Conservation (phyloP, 2,797 vertebrate species). For the Xiphorhynchus erythropygius region DNA sequence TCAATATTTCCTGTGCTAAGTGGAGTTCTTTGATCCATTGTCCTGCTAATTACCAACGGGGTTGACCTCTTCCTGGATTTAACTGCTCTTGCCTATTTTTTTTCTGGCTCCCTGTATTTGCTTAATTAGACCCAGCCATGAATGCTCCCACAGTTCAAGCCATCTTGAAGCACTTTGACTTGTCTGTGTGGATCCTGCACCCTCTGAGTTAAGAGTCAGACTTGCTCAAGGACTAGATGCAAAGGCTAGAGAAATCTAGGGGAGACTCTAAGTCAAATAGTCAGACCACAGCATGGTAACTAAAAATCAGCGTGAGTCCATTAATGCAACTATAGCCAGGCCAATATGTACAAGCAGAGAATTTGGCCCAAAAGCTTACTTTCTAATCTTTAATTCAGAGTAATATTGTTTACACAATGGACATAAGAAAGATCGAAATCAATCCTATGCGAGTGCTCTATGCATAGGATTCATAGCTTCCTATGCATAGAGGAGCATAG, state of each 20-base stretch:
- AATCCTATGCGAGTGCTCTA: background rate
- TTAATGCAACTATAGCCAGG: background rate
- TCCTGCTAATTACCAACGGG: conserved; percentile 22
- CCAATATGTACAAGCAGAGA: background rate
- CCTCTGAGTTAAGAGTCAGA: background rate
- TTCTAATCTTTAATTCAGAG: background rate
- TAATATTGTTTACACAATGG: background rate
- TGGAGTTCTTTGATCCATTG: conserved; percentile 63
- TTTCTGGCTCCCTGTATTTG: conserved; percentile 43
- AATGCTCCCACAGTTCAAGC: conserved; percentile 38
- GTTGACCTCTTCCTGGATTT: conserved; percentile 60
- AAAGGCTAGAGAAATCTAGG: background rate
- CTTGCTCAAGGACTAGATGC: background rate
- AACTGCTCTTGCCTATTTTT: conserved; percentile 39
- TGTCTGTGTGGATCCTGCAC: background rate
- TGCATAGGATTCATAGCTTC: too few species aligned
- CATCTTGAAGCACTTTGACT: background rate
- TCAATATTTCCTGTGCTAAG: conserved; percentile 60
- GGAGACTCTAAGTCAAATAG: background rate
- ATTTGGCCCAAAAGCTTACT: background rate
- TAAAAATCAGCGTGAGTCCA: background rate
- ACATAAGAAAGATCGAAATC: background rate
- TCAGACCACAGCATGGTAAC: background rate
- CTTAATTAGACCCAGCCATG: conserved; percentile 55
- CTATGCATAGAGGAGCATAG: too few species aligned